phyloP scores from a whole-genome alignment of 2,797 vertebrate species.

The Euthynnus affinis region DNA sequence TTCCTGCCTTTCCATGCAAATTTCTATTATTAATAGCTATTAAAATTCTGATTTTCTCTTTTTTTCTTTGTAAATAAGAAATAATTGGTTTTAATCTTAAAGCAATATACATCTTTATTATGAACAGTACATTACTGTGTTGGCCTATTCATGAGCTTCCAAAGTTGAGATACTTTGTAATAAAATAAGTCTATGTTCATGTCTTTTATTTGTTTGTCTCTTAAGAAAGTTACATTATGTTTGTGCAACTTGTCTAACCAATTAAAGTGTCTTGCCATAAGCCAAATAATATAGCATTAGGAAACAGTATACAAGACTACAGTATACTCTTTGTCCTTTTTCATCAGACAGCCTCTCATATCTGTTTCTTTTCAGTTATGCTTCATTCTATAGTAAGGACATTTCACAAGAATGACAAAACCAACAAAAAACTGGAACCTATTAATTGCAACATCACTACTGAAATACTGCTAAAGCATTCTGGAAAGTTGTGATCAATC shows the following conservation, averaged over 20 bases:
- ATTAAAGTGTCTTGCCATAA: conserved; percentile 2
- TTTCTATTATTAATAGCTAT: no score
- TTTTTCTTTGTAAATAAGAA: background rate
- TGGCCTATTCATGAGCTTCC: background rate
- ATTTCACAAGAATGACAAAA: background rate
- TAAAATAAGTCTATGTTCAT: background rate
- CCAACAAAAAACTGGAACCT: background rate
- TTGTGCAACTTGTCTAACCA: background rate
- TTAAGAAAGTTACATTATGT: background rate
- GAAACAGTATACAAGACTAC: background rate
- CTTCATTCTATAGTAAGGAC: no score
- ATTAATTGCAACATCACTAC: background rate
- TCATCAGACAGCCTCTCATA: conserved; percentile 14
- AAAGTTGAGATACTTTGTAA: background rate
- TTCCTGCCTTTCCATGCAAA: background rate
- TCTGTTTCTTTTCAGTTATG: background rate
- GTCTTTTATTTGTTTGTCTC: background rate
- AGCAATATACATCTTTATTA: background rate
- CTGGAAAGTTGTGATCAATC: background rate
- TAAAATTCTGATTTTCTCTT: background rate
- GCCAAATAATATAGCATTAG: background rate
- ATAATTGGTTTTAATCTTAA: background rate
- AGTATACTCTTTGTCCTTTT: conserved; percentile 15
- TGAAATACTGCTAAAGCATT: background rate
- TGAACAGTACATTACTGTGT: background rate